Evolutionary conservation across 2,888 invertebrate genomes (phyloP).

Genomic region (Thymelicus lineola): DNA sequence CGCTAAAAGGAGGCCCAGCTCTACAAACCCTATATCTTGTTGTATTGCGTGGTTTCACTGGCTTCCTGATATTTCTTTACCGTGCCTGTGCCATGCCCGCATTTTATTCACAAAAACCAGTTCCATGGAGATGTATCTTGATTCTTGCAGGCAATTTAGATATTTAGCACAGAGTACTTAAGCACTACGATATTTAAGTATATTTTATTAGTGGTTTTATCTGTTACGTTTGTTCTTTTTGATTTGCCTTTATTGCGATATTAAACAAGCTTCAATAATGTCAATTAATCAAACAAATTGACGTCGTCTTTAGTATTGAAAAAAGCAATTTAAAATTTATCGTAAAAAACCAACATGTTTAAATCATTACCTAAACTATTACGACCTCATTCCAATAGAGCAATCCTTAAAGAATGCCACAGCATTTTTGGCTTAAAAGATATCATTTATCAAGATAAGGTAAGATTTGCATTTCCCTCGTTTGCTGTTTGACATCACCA

Average conservation of each 20-base stretch:
- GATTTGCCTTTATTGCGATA: background rate
- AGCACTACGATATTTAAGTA: too few species aligned
- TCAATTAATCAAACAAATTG: background rate
- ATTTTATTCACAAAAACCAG: too few species aligned
- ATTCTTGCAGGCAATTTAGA: too few species aligned
- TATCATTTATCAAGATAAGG: slow-evolving; percentile 67
- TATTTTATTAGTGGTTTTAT: background rate
- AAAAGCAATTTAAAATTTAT: slow-evolving; percentile 23
- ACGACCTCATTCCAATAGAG: slow-evolving; percentile 29
- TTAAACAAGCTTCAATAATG: too few species aligned
- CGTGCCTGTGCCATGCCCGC: too few species aligned
- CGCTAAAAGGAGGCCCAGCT: too few species aligned
- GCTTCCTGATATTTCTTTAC: too few species aligned
- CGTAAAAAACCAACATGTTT: slow-evolving; percentile 27
- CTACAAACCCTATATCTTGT: too few species aligned
- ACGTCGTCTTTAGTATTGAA: slow-evolving; percentile 2
- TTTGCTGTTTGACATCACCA: too few species aligned
- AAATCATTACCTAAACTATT: slow-evolving; percentile 23
- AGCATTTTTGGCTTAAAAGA: slow-evolving; percentile 70
- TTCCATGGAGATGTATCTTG: too few species aligned
- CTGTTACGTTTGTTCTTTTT: background rate
- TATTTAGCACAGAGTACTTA: too few species aligned
- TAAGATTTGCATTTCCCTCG: slow-evolving; percentile 39
- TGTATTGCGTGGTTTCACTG: too few species aligned
- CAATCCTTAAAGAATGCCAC: slow-evolving; percentile 56